Percentiles rank a stretch among this genome's conserved stretches.
These are phyloP conservation scores for Neodon shergylaensis DNA, from an alignment of 2,113 vertebrate genomes.

Conservation along the genomic window DNA sequence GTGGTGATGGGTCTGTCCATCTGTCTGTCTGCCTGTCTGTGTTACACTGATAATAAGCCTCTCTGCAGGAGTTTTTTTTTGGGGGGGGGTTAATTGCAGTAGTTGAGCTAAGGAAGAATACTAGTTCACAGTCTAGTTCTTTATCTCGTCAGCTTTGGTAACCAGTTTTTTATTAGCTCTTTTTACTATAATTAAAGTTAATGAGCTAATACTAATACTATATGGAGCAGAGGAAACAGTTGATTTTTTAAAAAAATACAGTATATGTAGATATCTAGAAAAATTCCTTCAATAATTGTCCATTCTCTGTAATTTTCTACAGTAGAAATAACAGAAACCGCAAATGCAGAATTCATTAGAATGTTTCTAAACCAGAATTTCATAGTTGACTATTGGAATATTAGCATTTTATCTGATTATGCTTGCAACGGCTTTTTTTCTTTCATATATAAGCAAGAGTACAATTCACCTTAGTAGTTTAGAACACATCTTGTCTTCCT, in stretches of 20 bases:
- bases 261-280: background rate
- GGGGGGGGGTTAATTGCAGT: background rate
- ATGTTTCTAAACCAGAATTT: too few species aligned
- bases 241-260: constrained; percentile 25
- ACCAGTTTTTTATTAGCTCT: background rate
- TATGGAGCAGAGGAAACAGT: background rate
- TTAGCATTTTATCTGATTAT: too few species aligned
- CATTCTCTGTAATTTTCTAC: too few species aligned
- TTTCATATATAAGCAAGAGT: too few species aligned
- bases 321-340: too few species aligned
- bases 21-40: background rate
- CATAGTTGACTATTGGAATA: too few species aligned
- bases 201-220: background rate
- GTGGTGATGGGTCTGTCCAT: background rate
- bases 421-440: too few species aligned
- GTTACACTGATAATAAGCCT: background rate
- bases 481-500: too few species aligned
- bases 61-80: background rate
- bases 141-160: background rate
- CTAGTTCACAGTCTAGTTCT: background rate
- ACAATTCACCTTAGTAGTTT: too few species aligned
- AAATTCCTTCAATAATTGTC: too few species aligned
- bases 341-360: too few species aligned
- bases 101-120: background rate
- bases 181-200: background rate